Evolutionary conservation across 2,113 vertebrate genomes (phyloP), one percentile per base, ranked within the genome.

Genomic region (Chloropsis cyanopogon): DNA sequence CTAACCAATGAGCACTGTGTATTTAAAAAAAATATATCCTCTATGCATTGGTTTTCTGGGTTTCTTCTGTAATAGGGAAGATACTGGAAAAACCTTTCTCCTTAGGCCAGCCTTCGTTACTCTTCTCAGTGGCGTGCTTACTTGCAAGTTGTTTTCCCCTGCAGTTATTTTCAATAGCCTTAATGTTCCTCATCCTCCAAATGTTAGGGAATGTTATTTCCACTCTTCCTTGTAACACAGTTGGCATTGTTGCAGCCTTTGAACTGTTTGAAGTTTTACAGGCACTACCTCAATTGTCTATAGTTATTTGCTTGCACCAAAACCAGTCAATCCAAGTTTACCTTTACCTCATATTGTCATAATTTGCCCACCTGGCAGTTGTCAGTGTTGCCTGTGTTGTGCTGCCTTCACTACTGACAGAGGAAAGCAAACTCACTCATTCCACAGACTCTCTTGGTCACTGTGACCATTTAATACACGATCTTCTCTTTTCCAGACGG

Each of bases 401-500:
- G 17, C 39, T 44, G 66, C 69, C 41, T 64, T 86, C 68, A 18
- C 24, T 56, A 20, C 15, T 19, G 53, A 57, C 18, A 60, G 26
- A 79, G n/a, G n/a, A 41, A 54, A 35, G 22, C 31, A 76, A 88
- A 72, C 21, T 61, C 25, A 7, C 4, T 44, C 60, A 6, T 33
- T 33, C 12, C 57, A 41, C 35, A n/a, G 59, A 22, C 33, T 56
- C 1, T 0, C 29, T 28, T 28, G 22, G 59, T 49, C 69, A 8
- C 29, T 31, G 53, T 1, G 4, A 63, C 31, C 26, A 20, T 39
- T 65, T 66, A 63, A 84, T 4, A 11, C 2, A 1, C 1, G 1
- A 57, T 25, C n/a, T 92, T 47, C 33, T 86, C 46, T 82, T 46
- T 81, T 56, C 8, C 96, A 99, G 98, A 99, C 98, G 1, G 97